Evolutionary conservation across 2,888 invertebrate genomes (phyloP).

Genomic region (Pharmacophagus antenor): DNA sequence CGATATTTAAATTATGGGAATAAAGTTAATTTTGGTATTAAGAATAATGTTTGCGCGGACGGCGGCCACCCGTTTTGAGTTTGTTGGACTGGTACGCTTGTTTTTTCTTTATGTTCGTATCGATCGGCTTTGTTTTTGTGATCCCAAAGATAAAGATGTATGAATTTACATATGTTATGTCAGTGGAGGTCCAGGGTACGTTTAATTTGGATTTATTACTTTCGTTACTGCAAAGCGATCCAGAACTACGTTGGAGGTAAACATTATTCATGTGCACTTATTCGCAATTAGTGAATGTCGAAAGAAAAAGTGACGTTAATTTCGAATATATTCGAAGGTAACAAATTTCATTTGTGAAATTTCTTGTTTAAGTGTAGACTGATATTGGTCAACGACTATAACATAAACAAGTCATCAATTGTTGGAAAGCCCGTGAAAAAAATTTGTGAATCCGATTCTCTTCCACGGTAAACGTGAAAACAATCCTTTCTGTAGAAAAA

Average conservation of each 20-base stretch:
- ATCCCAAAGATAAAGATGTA: conserved; percentile 79
- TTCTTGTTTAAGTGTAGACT: neutral
- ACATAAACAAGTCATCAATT: neutral
- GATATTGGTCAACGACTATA: too few species aligned
- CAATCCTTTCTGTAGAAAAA: conserved; percentile 57
- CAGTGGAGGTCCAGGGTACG: conserved; percentile 69
- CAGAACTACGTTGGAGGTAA: conserved; percentile 64
- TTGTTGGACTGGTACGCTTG: conserved; percentile 61
- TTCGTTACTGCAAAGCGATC: conserved; percentile 61
- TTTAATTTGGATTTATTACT: conserved; percentile 81
- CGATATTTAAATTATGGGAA: conserved; percentile 79
- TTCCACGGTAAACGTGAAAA: conserved; percentile 35
- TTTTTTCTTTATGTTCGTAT: conserved; percentile 58
- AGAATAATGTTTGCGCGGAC: conserved; percentile 71
- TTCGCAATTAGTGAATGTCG: conserved; percentile 2
- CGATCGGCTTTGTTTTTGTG: conserved; percentile 70
- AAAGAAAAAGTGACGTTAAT: neutral
- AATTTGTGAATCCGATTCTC: neutral
- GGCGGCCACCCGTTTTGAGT: conserved; percentile 74
- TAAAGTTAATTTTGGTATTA: conserved; percentile 77
- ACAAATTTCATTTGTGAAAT: neutral
- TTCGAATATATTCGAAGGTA: neutral
- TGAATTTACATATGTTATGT: conserved; percentile 80
- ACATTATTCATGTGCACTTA: conserved; percentile 32
- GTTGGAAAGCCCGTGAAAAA: neutral